Percentiles rank a stretch among this genome's conserved stretches.
phyloP scores from a whole-genome alignment of 2,113 vertebrate genomes.

The Mobula hypostoma region DNA sequence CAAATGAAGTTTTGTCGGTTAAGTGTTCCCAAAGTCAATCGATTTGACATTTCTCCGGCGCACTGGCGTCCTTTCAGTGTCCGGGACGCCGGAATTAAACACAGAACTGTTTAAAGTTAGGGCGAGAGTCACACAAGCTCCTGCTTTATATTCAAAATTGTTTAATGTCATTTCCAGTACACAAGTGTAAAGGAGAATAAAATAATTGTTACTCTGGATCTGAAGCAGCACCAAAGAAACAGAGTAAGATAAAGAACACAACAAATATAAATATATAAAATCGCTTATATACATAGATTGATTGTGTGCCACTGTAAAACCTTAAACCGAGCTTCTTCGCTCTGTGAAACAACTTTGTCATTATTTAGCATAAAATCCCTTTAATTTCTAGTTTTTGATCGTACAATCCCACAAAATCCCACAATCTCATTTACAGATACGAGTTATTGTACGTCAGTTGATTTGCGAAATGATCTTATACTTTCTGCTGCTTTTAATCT shows the following conservation, averaged over 20 bases:
- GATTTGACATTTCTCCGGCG: neutral
- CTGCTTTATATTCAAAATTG: too few species aligned
- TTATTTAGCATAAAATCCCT: neutral
- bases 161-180: too few species aligned
- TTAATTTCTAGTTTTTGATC: neutral
- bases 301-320: neutral
- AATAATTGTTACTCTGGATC: too few species aligned
- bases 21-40: neutral
- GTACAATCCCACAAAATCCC: neutral
- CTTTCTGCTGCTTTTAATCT: neutral
- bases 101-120: neutral
- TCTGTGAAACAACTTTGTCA: neutral
- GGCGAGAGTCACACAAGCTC: neutral
- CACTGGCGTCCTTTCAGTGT: neutral
- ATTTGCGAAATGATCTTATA: neutral
- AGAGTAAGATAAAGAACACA: too few species aligned
- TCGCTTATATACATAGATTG: too few species aligned
- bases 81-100: neutral
- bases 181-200: too few species aligned
- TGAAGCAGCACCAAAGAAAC: too few species aligned
- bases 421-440: neutral
- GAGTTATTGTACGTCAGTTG: neutral
- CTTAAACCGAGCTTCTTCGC: neutral
- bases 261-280: too few species aligned
- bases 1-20: neutral